Conservation (phyloP, 2,888 invertebrate species). For the Xylophagus ater region DNA sequence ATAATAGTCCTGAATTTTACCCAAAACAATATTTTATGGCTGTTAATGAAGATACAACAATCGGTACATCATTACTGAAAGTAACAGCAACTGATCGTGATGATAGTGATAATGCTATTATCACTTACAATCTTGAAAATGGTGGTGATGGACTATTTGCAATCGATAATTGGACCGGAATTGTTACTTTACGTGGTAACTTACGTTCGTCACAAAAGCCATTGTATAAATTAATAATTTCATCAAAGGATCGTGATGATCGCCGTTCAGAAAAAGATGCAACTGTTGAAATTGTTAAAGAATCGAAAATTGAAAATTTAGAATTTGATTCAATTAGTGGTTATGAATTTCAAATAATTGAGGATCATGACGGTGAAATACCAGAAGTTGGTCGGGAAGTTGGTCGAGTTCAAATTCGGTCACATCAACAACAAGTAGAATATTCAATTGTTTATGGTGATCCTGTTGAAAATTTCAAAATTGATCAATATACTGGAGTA, state of each 20-base stretch:
- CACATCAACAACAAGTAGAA: slow-evolving; percentile 46
- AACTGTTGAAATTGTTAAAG: slow-evolving; percentile 66
- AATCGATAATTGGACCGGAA: slow-evolving; percentile 67
- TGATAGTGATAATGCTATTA: slow-evolving; percentile 75
- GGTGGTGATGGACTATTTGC: slow-evolving; percentile 71
- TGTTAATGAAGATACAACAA: slow-evolving; percentile 54
- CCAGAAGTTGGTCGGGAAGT: slow-evolving; percentile 58
- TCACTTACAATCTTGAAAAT: slow-evolving; percentile 66
- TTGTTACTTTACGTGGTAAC: slow-evolving; percentile 56
- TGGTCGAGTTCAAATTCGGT: slow-evolving; percentile 58
- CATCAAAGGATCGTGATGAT: slow-evolving; percentile 73
- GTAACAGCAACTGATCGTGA: slow-evolving; percentile 78
- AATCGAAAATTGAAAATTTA: slow-evolving; percentile 56
- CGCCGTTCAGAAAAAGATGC: slow-evolving; percentile 62
- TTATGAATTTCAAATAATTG: slow-evolving; percentile 71
- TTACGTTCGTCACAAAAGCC: slow-evolving; percentile 54
- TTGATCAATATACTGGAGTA: slow-evolving; percentile 66
- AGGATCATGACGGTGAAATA: slow-evolving; percentile 61
- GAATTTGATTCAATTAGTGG: slow-evolving; percentile 65
- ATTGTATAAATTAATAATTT: slow-evolving; percentile 60
- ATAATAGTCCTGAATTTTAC: slow-evolving; percentile 86
- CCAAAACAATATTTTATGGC: slow-evolving; percentile 75
- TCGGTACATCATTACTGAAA: slow-evolving; percentile 56
- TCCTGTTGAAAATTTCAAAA: slow-evolving; percentile 60
- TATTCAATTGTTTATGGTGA: slow-evolving; percentile 78